phyloP scores from a whole-genome alignment of 2,797 vertebrate species.

The Lepilemur ruficaudatus region DNA sequence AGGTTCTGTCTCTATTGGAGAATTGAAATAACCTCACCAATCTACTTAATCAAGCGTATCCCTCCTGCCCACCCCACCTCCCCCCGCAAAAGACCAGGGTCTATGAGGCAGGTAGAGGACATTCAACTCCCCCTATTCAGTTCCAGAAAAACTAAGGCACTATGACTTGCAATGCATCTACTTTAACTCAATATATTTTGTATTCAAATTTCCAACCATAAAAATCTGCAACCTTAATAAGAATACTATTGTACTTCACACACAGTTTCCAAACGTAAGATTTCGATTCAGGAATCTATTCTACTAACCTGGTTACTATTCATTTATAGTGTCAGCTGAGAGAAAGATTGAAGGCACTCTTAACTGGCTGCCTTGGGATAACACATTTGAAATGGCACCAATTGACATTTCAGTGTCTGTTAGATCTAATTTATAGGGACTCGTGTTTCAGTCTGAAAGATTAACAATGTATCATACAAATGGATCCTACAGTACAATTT shows the following conservation, averaged over 20 bases:
- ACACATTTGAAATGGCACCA: neutral
- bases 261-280: neutral
- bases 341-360: neutral
- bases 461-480: neutral
- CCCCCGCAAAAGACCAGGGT: neutral
- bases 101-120: neutral
- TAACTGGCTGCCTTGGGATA: neutral
- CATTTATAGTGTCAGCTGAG: neutral
- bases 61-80: no score
- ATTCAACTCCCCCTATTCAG: neutral
- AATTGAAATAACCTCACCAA: neutral
- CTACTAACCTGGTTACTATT: neutral
- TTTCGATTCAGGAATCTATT: neutral
- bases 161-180: neutral
- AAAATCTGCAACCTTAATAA: neutral
- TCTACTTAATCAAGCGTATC: neutral
- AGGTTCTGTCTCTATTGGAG: neutral
- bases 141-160: neutral
- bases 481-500: neutral
- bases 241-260: neutral
- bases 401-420: neutral
- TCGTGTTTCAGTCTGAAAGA: slow-evolving; percentile 25
- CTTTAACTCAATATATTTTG: neutral
- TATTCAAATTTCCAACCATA: neutral
- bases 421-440: slow-evolving; percentile 15